Base-by-base conservation (phyloP, 2,113 vertebrate species). In the Gobius niger region DNA sequence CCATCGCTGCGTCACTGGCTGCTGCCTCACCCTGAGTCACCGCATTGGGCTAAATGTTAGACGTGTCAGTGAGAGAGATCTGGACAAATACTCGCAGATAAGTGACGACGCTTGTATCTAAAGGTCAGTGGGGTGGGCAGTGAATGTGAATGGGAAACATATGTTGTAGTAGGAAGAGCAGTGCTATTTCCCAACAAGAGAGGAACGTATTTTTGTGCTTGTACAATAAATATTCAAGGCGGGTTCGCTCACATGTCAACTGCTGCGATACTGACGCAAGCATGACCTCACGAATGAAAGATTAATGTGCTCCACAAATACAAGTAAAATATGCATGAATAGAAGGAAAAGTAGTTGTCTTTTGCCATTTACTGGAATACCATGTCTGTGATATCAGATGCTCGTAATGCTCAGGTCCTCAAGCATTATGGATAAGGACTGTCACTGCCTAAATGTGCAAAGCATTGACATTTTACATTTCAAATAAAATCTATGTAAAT, bases 41-140 rank as follows among this genome's bases (percentile, higher is more conserved):
- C 49, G 15, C 65, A 63, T 53, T 70, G 68, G 68, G 53, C 34
- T 65, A 62, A 67, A 75, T 83, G 68, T 63, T 59, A 0, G 51
- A 67, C 63, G 9, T n/a, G n/a, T 65, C 10, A 15, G 18, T 46
- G 49, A 13, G 18, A 24, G 34, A 67, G 18, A 18, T 40, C 54
- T 5, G 34, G 49, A 18, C 13, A 16, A 19, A 42, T 15, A 42
- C 57, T 1, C 1, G 24, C 42, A 71, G 68, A 78, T 54, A 40
- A 73, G 52, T 46, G 59, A 64, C 68, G 72, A 73, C 60, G 16
- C 50, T 53, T 75, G 63, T 79, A 60, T 70, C 72, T 70, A 44
- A 44, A 76, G 81, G 76, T 83, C 76, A 76, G 46, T 63, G 76
- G 73, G 65, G 61, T 75, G 74, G 65, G 51, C 41, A 44, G 18